Percentiles rank a stretch among this genome's conserved stretches.
phyloP scores from a whole-genome alignment of 2,797 vertebrate species.

The Pseudochirops corinnae region DNA sequence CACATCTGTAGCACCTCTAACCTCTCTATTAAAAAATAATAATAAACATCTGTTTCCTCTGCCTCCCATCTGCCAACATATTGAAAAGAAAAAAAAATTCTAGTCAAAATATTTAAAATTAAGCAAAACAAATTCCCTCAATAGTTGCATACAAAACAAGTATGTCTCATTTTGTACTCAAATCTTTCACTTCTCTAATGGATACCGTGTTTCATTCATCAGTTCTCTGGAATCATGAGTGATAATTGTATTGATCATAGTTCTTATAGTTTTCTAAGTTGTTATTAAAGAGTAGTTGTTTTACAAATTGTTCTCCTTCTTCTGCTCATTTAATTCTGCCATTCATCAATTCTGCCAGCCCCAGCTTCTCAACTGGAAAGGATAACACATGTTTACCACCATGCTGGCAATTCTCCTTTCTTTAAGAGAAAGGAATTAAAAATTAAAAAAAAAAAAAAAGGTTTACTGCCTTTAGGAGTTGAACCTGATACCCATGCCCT shows the following conservation, averaged over 20 bases:
- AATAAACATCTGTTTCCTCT: neutral
- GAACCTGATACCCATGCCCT: constrained; percentile 38
- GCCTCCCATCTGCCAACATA: neutral
- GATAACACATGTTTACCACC: neutral
- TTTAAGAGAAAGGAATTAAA: neutral
- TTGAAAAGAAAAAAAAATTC: neutral
- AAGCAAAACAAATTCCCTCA: neutral
- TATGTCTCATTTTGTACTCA: neutral
- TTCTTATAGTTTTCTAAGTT: neutral
- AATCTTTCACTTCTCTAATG: neutral
- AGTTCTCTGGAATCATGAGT: neutral
- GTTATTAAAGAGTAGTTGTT: neutral
- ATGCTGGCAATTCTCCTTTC: neutral
- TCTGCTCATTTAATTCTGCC: neutral
- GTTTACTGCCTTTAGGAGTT: neutral
- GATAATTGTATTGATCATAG: neutral
- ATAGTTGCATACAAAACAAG: neutral
- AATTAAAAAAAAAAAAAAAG: constrained; percentile 21
- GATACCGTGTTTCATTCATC: neutral
- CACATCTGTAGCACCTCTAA: neutral
- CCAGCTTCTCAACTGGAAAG: neutral
- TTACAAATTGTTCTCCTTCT: neutral
- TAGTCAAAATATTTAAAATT: neutral
- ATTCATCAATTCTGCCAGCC: neutral
- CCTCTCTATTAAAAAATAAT: neutral